Conservation (phyloP, 2,888 invertebrate genomes). For the Artemia sp. region DNA sequence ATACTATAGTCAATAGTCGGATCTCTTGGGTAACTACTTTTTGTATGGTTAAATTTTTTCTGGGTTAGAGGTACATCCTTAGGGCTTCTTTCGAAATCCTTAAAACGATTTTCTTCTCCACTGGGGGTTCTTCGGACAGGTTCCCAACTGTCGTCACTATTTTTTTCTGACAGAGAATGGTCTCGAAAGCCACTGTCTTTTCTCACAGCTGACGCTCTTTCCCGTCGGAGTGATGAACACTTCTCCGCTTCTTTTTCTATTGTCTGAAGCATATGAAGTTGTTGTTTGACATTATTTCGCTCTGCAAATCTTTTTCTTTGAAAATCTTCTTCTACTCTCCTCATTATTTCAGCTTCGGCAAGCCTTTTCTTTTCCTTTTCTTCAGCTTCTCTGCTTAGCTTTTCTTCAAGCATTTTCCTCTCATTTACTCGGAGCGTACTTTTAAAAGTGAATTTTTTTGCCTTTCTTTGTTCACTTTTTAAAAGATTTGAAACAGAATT, state of each 20-base stretch:
- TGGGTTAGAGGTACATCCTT: background rate
- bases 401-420: slow-evolving; percentile 51
- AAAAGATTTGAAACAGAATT: background rate
- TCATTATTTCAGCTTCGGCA: slow-evolving; percentile 62
- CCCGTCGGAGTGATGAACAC: background rate
- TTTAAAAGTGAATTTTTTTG: slow-evolving; percentile 60
- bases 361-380: slow-evolving; percentile 46
- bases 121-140: slow-evolving; percentile 8
- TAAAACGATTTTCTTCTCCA: slow-evolving; percentile 10
- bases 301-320: slow-evolving; percentile 55
- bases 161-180: slow-evolving; percentile 21
- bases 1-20: slow-evolving; percentile 10
- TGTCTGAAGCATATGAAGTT: slow-evolving; percentile 50
- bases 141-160: slow-evolving; percentile 13
- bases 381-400: slow-evolving; percentile 55
- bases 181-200: slow-evolving; percentile 17
- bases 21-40: background rate
- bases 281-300: slow-evolving; percentile 45
- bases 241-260: slow-evolving; percentile 33
- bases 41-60: background rate
- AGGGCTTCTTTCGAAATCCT: background rate
- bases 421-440: slow-evolving; percentile 67
- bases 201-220: background rate
- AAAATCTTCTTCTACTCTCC: slow-evolving; percentile 69
- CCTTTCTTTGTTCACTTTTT: slow-evolving; percentile 18